Evolutionary conservation across 2,797 vertebrate genomes (phyloP).

Genomic region (Sibirionetta formosa): DNA sequence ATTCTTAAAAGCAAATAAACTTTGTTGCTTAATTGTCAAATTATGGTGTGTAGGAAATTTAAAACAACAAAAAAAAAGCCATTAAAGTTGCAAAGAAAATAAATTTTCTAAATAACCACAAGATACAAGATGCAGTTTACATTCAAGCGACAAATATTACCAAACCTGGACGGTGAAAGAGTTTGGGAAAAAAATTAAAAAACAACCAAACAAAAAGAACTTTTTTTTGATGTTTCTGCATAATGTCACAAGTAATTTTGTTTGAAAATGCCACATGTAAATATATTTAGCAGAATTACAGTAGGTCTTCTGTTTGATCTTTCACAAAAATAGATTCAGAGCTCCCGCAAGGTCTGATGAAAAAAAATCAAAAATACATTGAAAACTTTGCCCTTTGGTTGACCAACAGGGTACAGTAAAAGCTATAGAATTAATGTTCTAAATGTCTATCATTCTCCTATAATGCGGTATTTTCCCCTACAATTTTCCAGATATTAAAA

Average conservation of each 20-base stretch:
- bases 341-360: not conserved
- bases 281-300: not conserved
- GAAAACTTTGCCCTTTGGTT: not conserved
- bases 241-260: not conserved
- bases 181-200: not conserved
- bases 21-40: not conserved
- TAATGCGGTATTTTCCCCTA: not conserved
- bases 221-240: not conserved
- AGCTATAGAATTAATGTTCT: not conserved
- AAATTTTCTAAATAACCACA: not conserved
- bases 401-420: not conserved
- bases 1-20: not conserved
- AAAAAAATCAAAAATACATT: not conserved
- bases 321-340: not conserved
- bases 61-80: not conserved
- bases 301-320: not conserved
- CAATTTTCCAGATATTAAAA: not conserved
- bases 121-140: not conserved
- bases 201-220: not conserved
- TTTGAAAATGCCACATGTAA: not conserved
- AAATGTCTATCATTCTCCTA: not conserved
- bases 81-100: not conserved
- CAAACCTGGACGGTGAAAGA: not conserved
- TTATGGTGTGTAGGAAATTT: not conserved
- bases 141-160: not conserved